Evolutionary conservation across 1,140 invertebrate genomes (phyloP), one percentile per base, ranked within the genome.

Genomic region (Phthorimaea operculella): DNA sequence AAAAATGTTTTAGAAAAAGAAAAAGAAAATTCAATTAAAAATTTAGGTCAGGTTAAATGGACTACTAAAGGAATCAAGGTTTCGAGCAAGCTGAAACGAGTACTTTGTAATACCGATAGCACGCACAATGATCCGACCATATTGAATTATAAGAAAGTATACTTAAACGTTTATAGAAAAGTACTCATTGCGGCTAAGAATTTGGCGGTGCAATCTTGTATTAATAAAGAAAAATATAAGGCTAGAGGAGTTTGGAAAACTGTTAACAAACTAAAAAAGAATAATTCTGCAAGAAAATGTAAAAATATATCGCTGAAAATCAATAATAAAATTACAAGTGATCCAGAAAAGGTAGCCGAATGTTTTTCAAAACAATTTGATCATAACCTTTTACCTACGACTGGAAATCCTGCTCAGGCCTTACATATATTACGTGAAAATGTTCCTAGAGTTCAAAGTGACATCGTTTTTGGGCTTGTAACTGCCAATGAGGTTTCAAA

Each of bases 11-110:
- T 53, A 17, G 1, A 10, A 44, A 53, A 53, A 39, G 18, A 17
- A 53, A 16, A 18, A 18, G 4, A 42, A 44, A 42, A 16, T 16
- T 42, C 17, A 14, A 42, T 42, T 44, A 39, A 8, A 17, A 17
- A 44, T 1, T 6, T 10, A 4, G 8, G 10, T 28, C 15, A 39
- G 9, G 8, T 53, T 1, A 44, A 39, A 7, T 53, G 51, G 51
- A 10, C 42, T n/a, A 39, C 51, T 12, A 53, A 54, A 34, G 52
- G 39, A n/a, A 54, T 54, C 5, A 54, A 52, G 39, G 34, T 39
- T 11, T 12, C 51, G 12, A 51, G 50, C 33, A 51, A 51, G 33
- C 33, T 51, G 50, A 51, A 51, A 15, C 28, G 50, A 36, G 28
- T 51, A 4, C 14, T 51, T 5, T n/a, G 28, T 34, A 51, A 34